Base-by-base conservation (phyloP, 1,140 invertebrate species). In the Drosophila sucinea region DNA sequence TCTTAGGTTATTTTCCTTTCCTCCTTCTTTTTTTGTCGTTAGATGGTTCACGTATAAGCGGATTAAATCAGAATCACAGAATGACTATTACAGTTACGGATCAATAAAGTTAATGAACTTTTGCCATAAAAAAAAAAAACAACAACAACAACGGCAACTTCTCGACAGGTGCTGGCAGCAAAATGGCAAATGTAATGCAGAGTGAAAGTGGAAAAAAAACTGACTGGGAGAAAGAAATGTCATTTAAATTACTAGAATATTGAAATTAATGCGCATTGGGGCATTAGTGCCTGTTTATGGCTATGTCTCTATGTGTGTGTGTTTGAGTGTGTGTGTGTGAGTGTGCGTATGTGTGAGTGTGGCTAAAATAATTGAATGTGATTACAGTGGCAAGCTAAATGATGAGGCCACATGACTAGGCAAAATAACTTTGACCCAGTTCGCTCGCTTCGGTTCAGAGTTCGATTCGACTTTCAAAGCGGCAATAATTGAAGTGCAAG, bases 81-180 rank as follows among this genome's bases (percentile, higher is more conserved):
- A 79, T 79, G 79, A 77, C 68, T 82, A 63, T 73, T 70, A 65
- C 70, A 68, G 66, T 63, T 67, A 71, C 84, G 70, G 74, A 89
- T 89, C 80, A 89, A 89, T 89, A 79, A 84, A 84, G 68, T 78
- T 87, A 84, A 87, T 87, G 85, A 84, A 89, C 67, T 79, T 73
- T 64, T 51, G 60, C 44, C 41, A 58, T 54, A 55, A 51, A 61
- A 57, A 78, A 44, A 51, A 77, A 47, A 47, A 63, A 27, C 40
- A 75, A 55, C 44, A 51, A 51, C 44, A 51, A 8, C 44, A 51
- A 27, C 44, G 25, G 23, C 23, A 25, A 2, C 44, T 27, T 41
- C 30, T 41, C 27, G 58, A 29, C 60, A 61, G 60, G 60, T 61
- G 60, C 41, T 68, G 67, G 65, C 44, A 56, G 25, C 38, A 25